Conservation (phyloP, 1,140 invertebrate species). For the Brachionus rotundiformis region DNA sequence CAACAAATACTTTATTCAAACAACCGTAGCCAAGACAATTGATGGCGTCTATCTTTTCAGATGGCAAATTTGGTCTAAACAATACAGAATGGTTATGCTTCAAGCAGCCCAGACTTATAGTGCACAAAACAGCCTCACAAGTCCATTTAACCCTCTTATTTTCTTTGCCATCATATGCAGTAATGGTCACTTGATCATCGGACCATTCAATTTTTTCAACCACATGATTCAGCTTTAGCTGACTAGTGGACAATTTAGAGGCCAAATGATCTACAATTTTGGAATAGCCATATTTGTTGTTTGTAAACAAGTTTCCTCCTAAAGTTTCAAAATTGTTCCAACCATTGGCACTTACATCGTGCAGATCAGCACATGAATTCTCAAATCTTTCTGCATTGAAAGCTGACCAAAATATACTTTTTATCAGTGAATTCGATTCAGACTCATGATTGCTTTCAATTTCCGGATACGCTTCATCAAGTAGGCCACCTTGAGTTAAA, state of each 20-base stretch:
- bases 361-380: conserved; percentile 18
- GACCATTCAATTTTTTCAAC: conserved; percentile 42
- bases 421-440: background rate
- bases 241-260: background rate
- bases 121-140: background rate
- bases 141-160: background rate
- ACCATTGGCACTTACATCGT: conserved; percentile 27
- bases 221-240: background rate
- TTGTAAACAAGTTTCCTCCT: conserved; percentile 2
- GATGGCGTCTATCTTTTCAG: background rate
- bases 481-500: background rate
- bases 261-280: conserved; percentile 38
- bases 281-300: conserved; percentile 21
- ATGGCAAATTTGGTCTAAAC: background rate
- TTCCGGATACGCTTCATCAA: background rate
- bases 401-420: background rate
- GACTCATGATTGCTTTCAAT: background rate
- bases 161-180: background rate
- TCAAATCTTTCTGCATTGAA: conserved; percentile 28
- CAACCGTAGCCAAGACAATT: background rate
- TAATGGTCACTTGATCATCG: background rate
- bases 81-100: background rate
- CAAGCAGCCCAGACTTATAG: conserved; percentile 5
- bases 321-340: conserved; percentile 43
- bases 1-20: conserved; percentile 44